These are phyloP conservation scores for Sesia apiformis DNA, from an alignment of 2,888 invertebrate genomes.

Conservation along the genomic window DNA sequence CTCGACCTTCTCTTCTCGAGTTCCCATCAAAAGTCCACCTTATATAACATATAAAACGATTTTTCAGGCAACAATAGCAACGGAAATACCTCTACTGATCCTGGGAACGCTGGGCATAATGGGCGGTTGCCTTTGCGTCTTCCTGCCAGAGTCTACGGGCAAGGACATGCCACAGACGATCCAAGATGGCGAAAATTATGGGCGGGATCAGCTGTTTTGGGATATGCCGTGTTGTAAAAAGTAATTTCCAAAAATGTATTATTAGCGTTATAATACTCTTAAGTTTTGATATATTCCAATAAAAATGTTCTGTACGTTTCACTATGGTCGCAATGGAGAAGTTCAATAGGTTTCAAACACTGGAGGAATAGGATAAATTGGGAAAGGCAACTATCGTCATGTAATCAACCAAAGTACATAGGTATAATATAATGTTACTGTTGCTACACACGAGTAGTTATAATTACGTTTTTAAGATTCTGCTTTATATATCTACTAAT, in stretches of 20 bases:
- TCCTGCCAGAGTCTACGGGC: slow-evolving; percentile 89
- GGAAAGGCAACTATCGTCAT: no score
- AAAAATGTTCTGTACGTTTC: background rate
- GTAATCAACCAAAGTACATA: no score
- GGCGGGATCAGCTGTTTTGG: slow-evolving; percentile 85
- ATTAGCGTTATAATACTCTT: background rate
- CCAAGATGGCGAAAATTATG: slow-evolving; percentile 89
- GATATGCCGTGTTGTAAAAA: slow-evolving; percentile 80
- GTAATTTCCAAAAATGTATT: slow-evolving; percentile 38
- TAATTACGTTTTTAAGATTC: no score
- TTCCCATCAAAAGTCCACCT: no score
- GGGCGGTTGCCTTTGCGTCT: slow-evolving; percentile 82
- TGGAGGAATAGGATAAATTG: no score
- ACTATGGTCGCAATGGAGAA: no score
- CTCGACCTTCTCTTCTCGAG: no score
- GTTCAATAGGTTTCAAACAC: no score
- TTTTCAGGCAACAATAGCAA: slow-evolving; percentile 78
- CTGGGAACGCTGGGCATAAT: slow-evolving; percentile 83
- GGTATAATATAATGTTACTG: no score
- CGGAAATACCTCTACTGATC: slow-evolving; percentile 83
- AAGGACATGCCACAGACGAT: slow-evolving; percentile 89
- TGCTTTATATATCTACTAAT: no score
- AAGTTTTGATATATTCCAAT: background rate
- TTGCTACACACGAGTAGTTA: no score
- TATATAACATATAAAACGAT: background rate